Evolutionary conservation across 1,140 invertebrate genomes (phyloP), one percentile per base, ranked within the genome.

Genomic region (Condylostylus longicornis): DNA sequence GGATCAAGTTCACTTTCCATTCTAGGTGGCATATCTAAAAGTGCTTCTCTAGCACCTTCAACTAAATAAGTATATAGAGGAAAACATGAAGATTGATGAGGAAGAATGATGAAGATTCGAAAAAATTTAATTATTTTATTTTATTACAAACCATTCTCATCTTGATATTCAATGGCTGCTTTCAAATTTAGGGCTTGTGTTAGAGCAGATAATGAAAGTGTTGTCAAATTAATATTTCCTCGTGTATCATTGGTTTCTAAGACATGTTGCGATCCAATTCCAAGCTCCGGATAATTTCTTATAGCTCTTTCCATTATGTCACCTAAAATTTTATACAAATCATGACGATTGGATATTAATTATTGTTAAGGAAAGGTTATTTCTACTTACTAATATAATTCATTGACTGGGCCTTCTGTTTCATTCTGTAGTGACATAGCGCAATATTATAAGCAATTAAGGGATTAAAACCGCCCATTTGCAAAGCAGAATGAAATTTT

Each of bases 181-280:
- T 97, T 98, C 1, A 99, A 68, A 66, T 98, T 99, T 52, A 98
- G 96, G 0, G 95, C 93, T 67, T 99, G 95, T 12, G 97, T 89
- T 3, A 99, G 66, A 21, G 91, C 91, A 15, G 94, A 96, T 62
- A 98, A 82, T 54, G 98, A 90, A 31, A 99, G 70, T 1, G 86
- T 88, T 23, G 95, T 66, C 2, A 93, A 95, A 64, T 98, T 99
- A 12, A 94, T 95, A 30, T 98, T 94, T 63, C 91, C 96, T 3
- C 58, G 46, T 4, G 58, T 57, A 14, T 35, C 40, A 37, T 54
- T 57, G 34, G 54, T 54, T 32, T 61, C 88, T 7, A 91, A 91
- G 63, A 98, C 95, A n/a, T 91, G 90, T 51, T 88, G 88, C 75
- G 94, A 89, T 1, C 95, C 95, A 22, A 98, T 91, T 45, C 86